Percentiles rank a stretch among this genome's conserved stretches.
Conservation (phyloP, 2,888 invertebrate genomes). For the Leucophenga maculata region DNA sequence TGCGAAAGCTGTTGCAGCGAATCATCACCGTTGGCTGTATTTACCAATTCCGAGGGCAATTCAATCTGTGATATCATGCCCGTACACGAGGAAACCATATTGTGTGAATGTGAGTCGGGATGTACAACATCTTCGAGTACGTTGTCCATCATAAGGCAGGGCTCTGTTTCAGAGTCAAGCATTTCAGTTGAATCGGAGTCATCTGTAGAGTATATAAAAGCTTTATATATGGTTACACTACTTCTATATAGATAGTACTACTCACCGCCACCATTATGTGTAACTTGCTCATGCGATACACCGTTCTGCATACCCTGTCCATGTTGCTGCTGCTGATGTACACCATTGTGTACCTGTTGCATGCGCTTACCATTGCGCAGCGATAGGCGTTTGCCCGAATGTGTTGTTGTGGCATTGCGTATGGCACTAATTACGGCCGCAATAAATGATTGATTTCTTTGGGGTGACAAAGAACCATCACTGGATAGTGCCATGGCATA, state of each 20-base stretch:
- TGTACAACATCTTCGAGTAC: constrained; percentile 79
- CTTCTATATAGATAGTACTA: too few species aligned
- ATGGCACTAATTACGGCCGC: constrained; percentile 83
- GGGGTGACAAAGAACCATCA: constrained; percentile 75
- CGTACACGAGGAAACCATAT: constrained; percentile 77
- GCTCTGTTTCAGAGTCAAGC: constrained; percentile 87
- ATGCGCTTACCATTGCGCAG: constrained; percentile 63
- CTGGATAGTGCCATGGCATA: constrained; percentile 57
- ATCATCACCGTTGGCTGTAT: constrained; percentile 73
- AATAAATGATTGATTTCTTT: constrained; percentile 79
- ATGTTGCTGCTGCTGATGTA: constrained; percentile 4
- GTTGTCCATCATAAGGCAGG: constrained; percentile 85
- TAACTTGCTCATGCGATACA: constrained; percentile 23
- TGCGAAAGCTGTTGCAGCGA: constrained; percentile 85
- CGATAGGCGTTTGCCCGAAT: constrained; percentile 69
- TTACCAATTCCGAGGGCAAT: constrained; percentile 71
- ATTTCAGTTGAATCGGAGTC: constrained; percentile 83
- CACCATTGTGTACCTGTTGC: constrained; percentile 33
- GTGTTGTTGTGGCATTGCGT: constrained; percentile 74
- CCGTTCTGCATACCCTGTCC: constrained; percentile 13
- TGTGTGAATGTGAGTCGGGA: constrained; percentile 79
- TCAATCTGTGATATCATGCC: constrained; percentile 74
- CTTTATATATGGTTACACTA: too few species aligned
- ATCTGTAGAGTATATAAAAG: constrained; percentile 73
- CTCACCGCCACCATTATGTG: constrained; percentile 47